Base-by-base conservation (phyloP, 2,797 vertebrate species). In the Oreochromis grahami region DNA sequence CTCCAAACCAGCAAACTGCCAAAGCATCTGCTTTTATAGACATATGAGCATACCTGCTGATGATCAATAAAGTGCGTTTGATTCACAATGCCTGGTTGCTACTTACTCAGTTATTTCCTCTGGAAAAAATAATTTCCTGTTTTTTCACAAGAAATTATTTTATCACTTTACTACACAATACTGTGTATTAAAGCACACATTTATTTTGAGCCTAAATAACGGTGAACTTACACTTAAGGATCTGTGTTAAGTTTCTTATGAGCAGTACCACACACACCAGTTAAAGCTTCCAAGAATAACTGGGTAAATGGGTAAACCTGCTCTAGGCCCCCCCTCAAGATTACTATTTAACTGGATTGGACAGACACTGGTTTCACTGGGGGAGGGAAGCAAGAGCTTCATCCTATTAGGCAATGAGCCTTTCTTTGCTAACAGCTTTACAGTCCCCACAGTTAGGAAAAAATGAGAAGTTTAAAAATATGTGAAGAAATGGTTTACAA, bases 311-410 rank as follows among this genome's bases (percentile, higher is more conserved):
- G 26, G 11, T 15, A 36, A 72, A 87, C 15, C 53, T 52, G 51
- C 38, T 72, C 7, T 9, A 58, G 65, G 8, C 77, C 4, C 7
- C 24, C 4, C 5, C 55, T 26, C 55, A 14, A 9, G 65, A 15
- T 41, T 41, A 12, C 43, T 24, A 12, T n/a, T 63, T 4, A 79
- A 88, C 76, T 85, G 82, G 85, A 85, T 81, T 65, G 78, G 81
- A 63, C 56, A 45, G 70, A 76, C 15, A 43, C 52, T 55, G 55
- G 65, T 82, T 80, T 76, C 8, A 56, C 45, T 80, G 52, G 80
- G 55, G 51, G 56, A 56, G 8, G 14, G 12, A 50, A 4, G 51
- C 5, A 52, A 41, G 14, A 5, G 4, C 12, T 32, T n/a, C 5
- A n/a, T 51, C n/a, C 7, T 34, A 15, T 55, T 43, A 15, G 12